Base-by-base conservation (phyloP, 30 jellyfish, hydroid and myxozoan species). In the Turritopsis dohrnii region DNA sequence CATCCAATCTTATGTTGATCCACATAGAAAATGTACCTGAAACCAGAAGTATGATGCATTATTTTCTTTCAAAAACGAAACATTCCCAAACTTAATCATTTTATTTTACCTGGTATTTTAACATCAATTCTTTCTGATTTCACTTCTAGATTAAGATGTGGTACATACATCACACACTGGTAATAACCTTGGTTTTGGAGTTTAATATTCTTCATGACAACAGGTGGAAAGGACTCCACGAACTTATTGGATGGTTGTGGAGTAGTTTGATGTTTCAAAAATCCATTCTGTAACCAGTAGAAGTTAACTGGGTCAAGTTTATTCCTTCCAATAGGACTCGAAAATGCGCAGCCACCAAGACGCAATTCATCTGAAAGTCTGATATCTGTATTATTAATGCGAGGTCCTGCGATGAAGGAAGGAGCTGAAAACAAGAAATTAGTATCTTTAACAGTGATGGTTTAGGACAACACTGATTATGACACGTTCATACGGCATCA, bases 61-160 rank as follows among this genome's bases (percentile, higher is more conserved):
- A 41, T 41, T 5, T 41, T 41, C 9, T 41, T 3, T 41, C 13
- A 41, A 41, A 41, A 41, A 13, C 5, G 60, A 41, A 41, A 41
- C 13, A 41, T 13, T 41, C 13, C 60, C 60, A 41, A 41, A 41
- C 13, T 41, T 41, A n/a, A n/a, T n/a, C 60, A 5, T 41, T 41
- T 41, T 41, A 3, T 41, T 27, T n/a, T 69, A 69, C 77, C 77
- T 69, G 9, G 31, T 7, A 69, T 7, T 69, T 69, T 23, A 7
- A 69, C 77, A 69, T 69, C 30, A n/a, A 69, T 69, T 69, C 30
- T 69, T 27, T 69, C 31, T 69, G 77, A 69, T 69, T 69, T 69
- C 31, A 69, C 77, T 69, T 69, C 77, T 23, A 7, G 31, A n/a
- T 27, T 27, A 23, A 69, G 77, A 17, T 69, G 17, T 69, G 77